Evolutionary conservation across 2,113 vertebrate species (phyloP), one percentile per base, ranked within the genome.

Genomic region (Gasterosteus aculeatus): DNA sequence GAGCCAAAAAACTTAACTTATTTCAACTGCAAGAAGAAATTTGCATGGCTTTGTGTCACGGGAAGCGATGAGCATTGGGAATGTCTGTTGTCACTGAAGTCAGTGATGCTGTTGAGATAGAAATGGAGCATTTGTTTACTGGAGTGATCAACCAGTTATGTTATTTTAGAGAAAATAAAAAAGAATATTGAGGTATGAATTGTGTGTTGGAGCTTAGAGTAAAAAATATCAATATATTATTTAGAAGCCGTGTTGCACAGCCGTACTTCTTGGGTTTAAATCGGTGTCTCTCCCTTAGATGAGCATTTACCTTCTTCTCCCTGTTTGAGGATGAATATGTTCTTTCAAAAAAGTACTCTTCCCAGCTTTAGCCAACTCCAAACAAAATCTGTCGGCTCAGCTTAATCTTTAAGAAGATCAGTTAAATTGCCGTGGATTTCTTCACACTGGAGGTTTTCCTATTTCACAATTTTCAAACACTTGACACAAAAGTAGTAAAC

Each of bases 401-500:
- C 19, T 72, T 31, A 7, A 54, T 80, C 71, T 22, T 11, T 26
- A 6, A 29, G 14, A 63, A 42, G 69, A 75, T 41, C 9, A 2
- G 6, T 33, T 44, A 22, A 68, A 67, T 38, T 54, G 22, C 5
- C 19, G 39, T 16, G 33, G 35, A 29, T 56, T n/a, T 74, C 35
- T 54, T 65, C 54, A 60, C 44, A 69, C 29, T 8, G 22, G 18
- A 75, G 16, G 10, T 29, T 7, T 53, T 56, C 22, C n/a, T 22
- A 3, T 54, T 54, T 54, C 9, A 10, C 51, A 53, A 26, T 14
- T 44, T 19, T 29, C 49, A 19, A 72, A 47, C 41, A 42, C 41
- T 67, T 54, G 69, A 18, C 61, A 38, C 33, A 47, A 16, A 47
- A 66, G 29, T 65, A 60, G 33, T 44, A 58, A 60, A 31, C 9